Percentiles rank a stretch among this genome's conserved stretches.
phyloP scores from a whole-genome alignment of 2,888 invertebrate species.

The Labia minor region DNA sequence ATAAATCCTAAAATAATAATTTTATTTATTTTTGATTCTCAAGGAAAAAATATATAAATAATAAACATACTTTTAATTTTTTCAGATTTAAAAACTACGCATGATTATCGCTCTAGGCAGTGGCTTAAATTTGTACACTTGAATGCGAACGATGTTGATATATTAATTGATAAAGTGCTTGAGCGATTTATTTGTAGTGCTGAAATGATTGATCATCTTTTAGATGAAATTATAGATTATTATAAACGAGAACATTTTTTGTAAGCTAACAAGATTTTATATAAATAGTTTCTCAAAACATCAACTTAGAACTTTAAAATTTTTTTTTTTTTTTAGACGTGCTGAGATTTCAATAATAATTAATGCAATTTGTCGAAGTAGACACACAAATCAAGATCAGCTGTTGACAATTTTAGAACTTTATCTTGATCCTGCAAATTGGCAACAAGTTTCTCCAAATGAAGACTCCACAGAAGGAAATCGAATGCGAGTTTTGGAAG shows the following conservation, averaged over 20 bases:
- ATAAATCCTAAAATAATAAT: no score
- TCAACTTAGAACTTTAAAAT: no score
- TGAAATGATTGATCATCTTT: background rate
- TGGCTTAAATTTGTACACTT: background rate
- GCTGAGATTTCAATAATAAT: background rate
- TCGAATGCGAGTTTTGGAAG: background rate
- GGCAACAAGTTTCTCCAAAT: background rate
- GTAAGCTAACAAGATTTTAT: background rate
- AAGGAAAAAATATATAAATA: no score
- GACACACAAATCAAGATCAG: background rate
- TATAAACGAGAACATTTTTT: background rate
- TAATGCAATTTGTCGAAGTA: background rate
- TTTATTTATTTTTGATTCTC: no score
- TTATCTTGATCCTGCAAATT: background rate
- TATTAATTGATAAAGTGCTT: background rate
- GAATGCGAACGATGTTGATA: background rate
- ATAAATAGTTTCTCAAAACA: background rate
- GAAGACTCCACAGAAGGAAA: background rate
- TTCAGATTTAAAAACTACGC: background rate
- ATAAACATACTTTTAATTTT: no score
- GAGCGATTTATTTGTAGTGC: background rate
- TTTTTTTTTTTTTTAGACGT: background rate
- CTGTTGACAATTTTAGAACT: background rate
- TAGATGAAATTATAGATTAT: background rate
- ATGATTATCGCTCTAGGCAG: background rate